A percentile compares a stretch with the other conserved stretches of the same genome.
These are phyloP conservation scores for Mus spicilegus DNA, from an alignment of 2,113 vertebrate genomes.

Conservation along the genomic window DNA sequence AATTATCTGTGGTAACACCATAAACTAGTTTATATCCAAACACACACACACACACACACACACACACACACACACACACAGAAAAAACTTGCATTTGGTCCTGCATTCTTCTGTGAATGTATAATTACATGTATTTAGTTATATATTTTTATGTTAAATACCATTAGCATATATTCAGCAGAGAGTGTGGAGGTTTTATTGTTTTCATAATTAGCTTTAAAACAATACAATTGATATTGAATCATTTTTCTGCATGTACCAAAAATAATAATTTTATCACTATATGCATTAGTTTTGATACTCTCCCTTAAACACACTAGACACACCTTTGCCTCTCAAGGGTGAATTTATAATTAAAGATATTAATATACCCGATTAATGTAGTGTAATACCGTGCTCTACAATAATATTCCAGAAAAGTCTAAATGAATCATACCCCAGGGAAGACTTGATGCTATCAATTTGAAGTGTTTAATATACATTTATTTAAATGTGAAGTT, in stretches of 20 bases:
- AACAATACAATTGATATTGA: neutral
- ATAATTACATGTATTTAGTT: constrained; percentile 55
- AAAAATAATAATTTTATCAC: constrained; percentile 54
- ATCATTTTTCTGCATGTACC: neutral
- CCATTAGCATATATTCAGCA: constrained; percentile 24
- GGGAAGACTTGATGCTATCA: constrained; percentile 79
- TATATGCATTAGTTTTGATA: neutral
- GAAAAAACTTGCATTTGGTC: constrained; percentile 47
- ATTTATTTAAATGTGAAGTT: constrained; percentile 84
- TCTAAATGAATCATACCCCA: constrained; percentile 77
- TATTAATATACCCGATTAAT: constrained; percentile 70
- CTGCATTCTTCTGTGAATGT: constrained; percentile 37
- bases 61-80: constrained; percentile 48
- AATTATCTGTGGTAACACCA: constrained; percentile 58
- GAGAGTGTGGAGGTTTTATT: constrained; percentile 1
- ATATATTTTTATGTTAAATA: constrained; percentile 41
- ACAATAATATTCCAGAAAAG: constrained; percentile 62
- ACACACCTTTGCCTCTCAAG: constrained; percentile 43
- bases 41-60: constrained; percentile 50
- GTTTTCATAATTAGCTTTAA: constrained; percentile 48
- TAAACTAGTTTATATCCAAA: constrained; percentile 51
- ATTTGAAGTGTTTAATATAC: constrained; percentile 83
- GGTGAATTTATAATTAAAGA: constrained; percentile 59
- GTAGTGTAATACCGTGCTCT: constrained; percentile 54
- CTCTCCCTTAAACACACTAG: neutral